Base-by-base conservation (phyloP, 2,113 vertebrate species). In the Baryphthengus martii region DNA sequence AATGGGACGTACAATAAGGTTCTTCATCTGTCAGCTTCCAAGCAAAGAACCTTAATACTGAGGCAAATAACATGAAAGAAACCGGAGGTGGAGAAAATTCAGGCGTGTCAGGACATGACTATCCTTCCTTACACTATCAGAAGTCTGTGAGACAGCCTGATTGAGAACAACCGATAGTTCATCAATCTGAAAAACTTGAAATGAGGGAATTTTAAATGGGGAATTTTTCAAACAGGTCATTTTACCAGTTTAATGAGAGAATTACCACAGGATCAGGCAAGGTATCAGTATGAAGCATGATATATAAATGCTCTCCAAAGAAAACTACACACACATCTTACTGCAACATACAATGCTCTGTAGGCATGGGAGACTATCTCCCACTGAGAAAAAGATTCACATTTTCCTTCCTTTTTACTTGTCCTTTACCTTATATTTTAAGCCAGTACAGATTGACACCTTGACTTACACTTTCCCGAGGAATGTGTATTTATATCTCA, bases 271-370 rank as follows among this genome's bases (percentile, higher is more conserved):
- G 45, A 39, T 42, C 40, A 88, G 65, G 4, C 15, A 45, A 0
- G 20, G 21, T 19, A 12, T 0, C 0, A 59, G 21, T 19, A 12
- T 0, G 0, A 59, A 68, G 17, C 0, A 0, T 2, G 3, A 18
- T 28, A 28, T 3, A 7, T 2, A 20, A 17, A 40, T 55, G 31
- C 6, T 86, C 2, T 80, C 44, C 53, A 77, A 70, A 84, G 53
- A 24, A 53, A 17, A 11, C 11, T 55, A 31, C 25, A 21, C 40
- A 24, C 19, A 24, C 12, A 25, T 14, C 29, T 79, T 45, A 14
- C 21, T 31, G 28, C 13, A 68, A 29, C 6, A 6, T 42, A 8
- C 12, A 17, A 3, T 39, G 44, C 12, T 23, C 39, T 50, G 1
- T 39, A 12, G 40, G 33, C n/a, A 18, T 23, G 23, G 35, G 11